Base-by-base conservation (phyloP, 2,888 invertebrate genomes). In the Hymenopus coronatus region DNA sequence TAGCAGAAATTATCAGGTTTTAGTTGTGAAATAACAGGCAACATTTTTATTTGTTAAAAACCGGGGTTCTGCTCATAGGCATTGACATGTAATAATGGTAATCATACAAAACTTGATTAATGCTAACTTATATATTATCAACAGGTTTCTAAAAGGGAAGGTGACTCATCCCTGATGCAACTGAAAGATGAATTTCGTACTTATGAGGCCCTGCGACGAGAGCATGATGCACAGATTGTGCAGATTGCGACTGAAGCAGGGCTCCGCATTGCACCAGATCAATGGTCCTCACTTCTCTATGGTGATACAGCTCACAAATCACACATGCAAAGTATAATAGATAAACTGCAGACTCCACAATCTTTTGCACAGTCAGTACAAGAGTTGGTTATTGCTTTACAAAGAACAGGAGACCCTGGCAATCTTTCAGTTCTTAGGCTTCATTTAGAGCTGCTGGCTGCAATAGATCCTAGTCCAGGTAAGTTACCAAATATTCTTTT, bases 161-260 rank as follows among this genome's bases (percentile, higher is more conserved):
- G 98, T 54, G 98, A 99, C 93, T 99, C 99, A 0, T 99, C 99
- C 0, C 93, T 99, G 90, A 99, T 99, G 99, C 98, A 99, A 93
- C 93, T 99, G 28, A 98, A 99, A 93, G 98, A 99, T 92, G 99
- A 99, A 93, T 99, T 98, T 93, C 96, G 99, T 27, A 97, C 97
- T 0, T 99, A 99, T 93, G 99, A 99, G 91, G 96, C 98, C 0
- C 93, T 99, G 88, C 94, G 99, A 12, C 95, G 98, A 1, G 99
- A 99, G 92, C 99, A 99, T 93, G 99, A 99, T 93, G 97, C 99
- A 15, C 99, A 99, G 93, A 99, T 99, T 91, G 99, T 99, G 7
- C 98, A 99, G 94, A 99, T 99, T 90, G 99, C 99, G 0, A 97
- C 98, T 0, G 99, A 99, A 93, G 98, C 99, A 1, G 99, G 99